Conservation (phyloP, 2,888 invertebrate genomes). For the Lapara coniferarum region DNA sequence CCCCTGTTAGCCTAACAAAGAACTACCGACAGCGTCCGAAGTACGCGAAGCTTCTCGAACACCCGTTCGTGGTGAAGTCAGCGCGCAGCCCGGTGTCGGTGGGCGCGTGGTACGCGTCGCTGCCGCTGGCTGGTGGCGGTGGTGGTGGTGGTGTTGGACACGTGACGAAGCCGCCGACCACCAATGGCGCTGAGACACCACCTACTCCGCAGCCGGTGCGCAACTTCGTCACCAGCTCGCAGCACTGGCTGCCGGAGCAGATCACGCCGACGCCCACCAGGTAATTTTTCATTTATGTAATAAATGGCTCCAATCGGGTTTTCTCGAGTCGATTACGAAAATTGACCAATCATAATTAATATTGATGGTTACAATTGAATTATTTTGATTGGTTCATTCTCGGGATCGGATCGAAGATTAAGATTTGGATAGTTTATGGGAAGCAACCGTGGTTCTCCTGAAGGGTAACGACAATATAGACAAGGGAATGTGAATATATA, state of each 20-base stretch:
- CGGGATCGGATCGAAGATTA: too few species aligned
- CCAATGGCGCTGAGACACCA: slow-evolving; percentile 60
- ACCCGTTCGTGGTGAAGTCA: slow-evolving; percentile 93
- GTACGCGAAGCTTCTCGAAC: slow-evolving; percentile 94
- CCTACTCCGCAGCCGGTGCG: slow-evolving; percentile 68
- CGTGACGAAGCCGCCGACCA: slow-evolving; percentile 31
- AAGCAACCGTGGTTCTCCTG: too few species aligned
- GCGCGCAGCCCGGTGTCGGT: slow-evolving; percentile 88
- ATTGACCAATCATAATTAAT: too few species aligned
- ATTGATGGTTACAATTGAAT: too few species aligned
- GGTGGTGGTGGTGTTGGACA: slow-evolving; percentile 29
- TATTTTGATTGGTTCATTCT: too few species aligned
- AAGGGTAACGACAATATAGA: too few species aligned
- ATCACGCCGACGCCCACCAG: slow-evolving; percentile 72
- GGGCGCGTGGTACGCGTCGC: slow-evolving; percentile 90
- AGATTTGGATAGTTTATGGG: too few species aligned
- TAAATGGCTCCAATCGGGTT: too few species aligned
- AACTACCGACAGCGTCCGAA: slow-evolving; percentile 97
- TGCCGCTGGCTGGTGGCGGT: slow-evolving; percentile 41
- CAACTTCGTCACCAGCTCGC: slow-evolving; percentile 69
- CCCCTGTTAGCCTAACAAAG: slow-evolving; percentile 90
- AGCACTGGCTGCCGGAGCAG: slow-evolving; percentile 72
- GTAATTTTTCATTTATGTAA: slow-evolving; percentile 33
- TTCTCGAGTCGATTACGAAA: too few species aligned
- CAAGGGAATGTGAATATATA: too few species aligned